Evolutionary conservation across 2,113 vertebrate genomes (phyloP).

Genomic region (Oryzias javanicus): DNA sequence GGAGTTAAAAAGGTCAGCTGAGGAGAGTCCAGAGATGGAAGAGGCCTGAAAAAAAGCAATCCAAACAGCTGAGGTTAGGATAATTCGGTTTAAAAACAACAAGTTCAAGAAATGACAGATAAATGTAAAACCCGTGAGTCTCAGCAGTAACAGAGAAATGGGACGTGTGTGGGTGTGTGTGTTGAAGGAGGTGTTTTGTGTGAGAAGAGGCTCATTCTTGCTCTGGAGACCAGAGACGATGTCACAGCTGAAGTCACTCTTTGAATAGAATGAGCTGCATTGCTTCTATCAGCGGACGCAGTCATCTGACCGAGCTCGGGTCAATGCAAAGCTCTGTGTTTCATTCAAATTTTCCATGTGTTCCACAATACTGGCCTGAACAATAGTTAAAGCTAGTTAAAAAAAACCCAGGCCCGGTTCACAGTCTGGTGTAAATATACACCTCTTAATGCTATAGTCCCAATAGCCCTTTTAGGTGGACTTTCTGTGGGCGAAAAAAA

Average conservation of each 20-base stretch:
- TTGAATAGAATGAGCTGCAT: constrained; percentile 67
- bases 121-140: background rate
- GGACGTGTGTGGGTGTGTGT: constrained; percentile 28
- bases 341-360: constrained; percentile 67
- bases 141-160: background rate
- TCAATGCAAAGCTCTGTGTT: constrained; percentile 67
- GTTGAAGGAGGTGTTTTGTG: constrained; percentile 25
- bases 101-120: constrained; percentile 37
- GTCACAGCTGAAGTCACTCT: constrained; percentile 80
- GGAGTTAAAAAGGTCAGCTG: constrained; percentile 68
- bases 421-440: no score
- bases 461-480: no score
- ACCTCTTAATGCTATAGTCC: no score
- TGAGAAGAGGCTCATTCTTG: constrained; percentile 72
- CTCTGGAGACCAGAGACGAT: constrained; percentile 67
- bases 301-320: constrained; percentile 44
- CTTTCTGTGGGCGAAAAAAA: no score
- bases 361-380: constrained; percentile 29
- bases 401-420: background rate
- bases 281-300: constrained; percentile 52
- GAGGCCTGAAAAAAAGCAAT: constrained; percentile 63
- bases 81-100: constrained; percentile 45
- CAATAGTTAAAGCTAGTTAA: constrained; percentile 10
- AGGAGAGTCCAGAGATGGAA: constrained; percentile 70
- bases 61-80: constrained; percentile 28